These are phyloP conservation scores for Pachymerium ferrugineum DNA, from an alignment of 2,888 invertebrate genomes.

Conservation along the genomic window DNA sequence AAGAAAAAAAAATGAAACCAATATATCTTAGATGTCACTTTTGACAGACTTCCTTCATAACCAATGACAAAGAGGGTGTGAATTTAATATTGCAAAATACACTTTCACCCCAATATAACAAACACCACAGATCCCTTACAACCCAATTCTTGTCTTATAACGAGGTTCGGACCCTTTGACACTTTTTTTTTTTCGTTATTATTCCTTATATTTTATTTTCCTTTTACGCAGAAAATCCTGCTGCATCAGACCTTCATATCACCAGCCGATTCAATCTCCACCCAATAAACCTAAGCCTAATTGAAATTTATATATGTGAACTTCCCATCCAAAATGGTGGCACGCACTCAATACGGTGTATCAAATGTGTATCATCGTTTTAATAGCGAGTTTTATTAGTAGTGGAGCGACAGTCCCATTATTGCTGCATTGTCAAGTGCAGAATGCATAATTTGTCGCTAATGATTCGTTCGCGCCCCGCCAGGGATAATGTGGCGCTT, in stretches of 20 bases:
- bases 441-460: slow-evolving; percentile 36
- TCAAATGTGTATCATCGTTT: slow-evolving; percentile 31
- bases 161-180: not conserved
- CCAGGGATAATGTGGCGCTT: slow-evolving; percentile 24
- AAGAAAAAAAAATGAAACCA: slow-evolving; percentile 1
- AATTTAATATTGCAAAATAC: slow-evolving; percentile 12
- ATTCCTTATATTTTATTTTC: not conserved
- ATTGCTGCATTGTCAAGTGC: slow-evolving; percentile 35
- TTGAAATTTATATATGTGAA: slow-evolving; percentile 20
- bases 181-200: not conserved
- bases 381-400: slow-evolving; percentile 34
- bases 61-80: slow-evolving; percentile 7
- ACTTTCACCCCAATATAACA: not conserved
- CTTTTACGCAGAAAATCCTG: not conserved
- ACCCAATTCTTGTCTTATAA: not conserved
- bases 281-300: slow-evolving; percentile 10
- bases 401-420: slow-evolving; percentile 30
- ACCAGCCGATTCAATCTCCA: slow-evolving; percentile 9
- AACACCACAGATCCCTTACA: not conserved
- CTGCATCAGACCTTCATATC: not conserved
- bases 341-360: not conserved
- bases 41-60: slow-evolving; percentile 10
- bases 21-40: slow-evolving; percentile 16
- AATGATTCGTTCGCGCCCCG: slow-evolving; percentile 32
- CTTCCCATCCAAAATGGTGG: not conserved